A percentile compares a stretch with the other conserved stretches of the same genome.
phyloP scores from a whole-genome alignment of 2,888 invertebrate species.

The Terebella lapidaria region DNA sequence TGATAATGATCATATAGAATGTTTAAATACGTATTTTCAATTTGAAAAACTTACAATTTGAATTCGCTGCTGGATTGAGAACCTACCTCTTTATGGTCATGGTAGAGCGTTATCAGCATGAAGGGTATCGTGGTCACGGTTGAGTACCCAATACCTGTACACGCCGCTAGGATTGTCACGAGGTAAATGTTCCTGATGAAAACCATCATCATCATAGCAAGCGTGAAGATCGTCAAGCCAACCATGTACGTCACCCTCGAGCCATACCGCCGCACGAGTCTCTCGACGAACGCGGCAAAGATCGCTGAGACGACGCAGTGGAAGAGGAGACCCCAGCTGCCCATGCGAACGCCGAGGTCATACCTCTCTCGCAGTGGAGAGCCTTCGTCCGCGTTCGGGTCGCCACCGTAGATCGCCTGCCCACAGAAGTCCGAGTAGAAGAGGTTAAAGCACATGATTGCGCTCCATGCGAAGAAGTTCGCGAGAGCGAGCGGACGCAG shows the following conservation, averaged over 20 bases:
- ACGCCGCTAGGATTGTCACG: conserved; percentile 76
- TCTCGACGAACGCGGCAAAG: conserved; percentile 84
- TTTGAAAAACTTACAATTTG: too few species aligned
- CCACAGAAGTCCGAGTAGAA: conserved; percentile 96
- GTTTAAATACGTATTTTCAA: too few species aligned
- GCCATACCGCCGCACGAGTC: conserved; percentile 67
- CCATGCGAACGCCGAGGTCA: conserved; percentile 89
- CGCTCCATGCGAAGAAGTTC: conserved; percentile 96
- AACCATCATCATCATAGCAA: conserved; percentile 76
- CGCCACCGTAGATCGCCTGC: conserved; percentile 80
- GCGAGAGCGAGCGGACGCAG: conserved; percentile 82
- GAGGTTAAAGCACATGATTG: conserved; percentile 90
- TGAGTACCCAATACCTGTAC: conserved; percentile 94
- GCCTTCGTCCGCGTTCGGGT: conserved; percentile 61
- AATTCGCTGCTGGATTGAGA: too few species aligned
- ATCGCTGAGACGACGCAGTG: conserved; percentile 66
- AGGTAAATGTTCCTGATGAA: conserved; percentile 72
- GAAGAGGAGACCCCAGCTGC: conserved; percentile 93
- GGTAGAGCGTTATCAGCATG: conserved; percentile 88
- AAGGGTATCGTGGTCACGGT: conserved; percentile 96
- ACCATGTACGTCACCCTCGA: conserved; percentile 39
- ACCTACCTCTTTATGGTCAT: conserved; percentile 79
- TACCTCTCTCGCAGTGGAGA: conserved; percentile 58
- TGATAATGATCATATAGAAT: too few species aligned
- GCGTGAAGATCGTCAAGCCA: conserved; percentile 62